Evolutionary conservation across 2,113 vertebrate genomes (phyloP).

Genomic region (Chloebia gouldiae): DNA sequence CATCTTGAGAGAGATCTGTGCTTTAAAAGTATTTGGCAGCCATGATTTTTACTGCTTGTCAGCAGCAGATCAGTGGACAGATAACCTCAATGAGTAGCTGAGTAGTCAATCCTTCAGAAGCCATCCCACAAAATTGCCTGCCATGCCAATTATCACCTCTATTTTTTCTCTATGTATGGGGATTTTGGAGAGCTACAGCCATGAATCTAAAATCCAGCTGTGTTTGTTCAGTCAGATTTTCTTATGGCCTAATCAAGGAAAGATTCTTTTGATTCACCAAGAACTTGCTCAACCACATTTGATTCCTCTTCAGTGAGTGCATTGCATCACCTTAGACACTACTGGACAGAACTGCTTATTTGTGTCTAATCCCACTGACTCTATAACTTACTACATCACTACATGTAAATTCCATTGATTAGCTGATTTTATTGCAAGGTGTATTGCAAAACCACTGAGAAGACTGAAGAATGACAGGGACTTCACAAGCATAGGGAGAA

Average conservation of each 20-base stretch:
- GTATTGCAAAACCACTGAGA: not conserved
- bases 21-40: constrained; percentile 16
- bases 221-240: not conserved
- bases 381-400: not conserved
- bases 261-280: not conserved
- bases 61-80: constrained; percentile 23
- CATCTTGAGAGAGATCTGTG: not conserved
- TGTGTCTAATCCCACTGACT: not conserved
- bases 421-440: not conserved
- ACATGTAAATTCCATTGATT: not conserved
- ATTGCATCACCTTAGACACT: not conserved
- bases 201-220: not conserved
- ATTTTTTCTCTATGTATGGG: not conserved
- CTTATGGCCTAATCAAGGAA: not conserved
- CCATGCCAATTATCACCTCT: not conserved
- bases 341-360: not conserved
- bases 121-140: not conserved
- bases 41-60: not conserved
- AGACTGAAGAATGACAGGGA: not conserved
- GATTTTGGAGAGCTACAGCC: not conserved
- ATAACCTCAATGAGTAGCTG: constrained; percentile 12
- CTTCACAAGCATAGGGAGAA: not conserved
- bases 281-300: not conserved
- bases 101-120: not conserved
- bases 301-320: not conserved